Conservation (phyloP, 1,140 invertebrate species). For the Caenorhabditis brenneri region DNA sequence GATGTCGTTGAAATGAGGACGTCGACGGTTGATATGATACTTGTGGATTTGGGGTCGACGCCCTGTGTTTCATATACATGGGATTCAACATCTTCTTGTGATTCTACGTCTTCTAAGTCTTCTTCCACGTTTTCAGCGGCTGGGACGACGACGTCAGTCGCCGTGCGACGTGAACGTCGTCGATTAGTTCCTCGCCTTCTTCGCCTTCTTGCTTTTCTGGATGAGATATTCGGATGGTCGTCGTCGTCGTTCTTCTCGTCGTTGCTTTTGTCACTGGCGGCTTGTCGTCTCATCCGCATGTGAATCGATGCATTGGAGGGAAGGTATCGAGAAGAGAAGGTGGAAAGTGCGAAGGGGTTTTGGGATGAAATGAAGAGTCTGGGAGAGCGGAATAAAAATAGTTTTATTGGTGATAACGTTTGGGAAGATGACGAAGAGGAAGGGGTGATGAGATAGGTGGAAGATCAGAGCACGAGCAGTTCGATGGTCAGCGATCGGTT, state of each 20-base stretch:
- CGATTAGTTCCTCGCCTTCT: constrained; percentile 4
- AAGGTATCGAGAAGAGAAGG: neutral
- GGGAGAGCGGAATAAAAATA: constrained; percentile 27
- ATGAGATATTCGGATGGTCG: constrained; percentile 37
- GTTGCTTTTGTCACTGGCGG: constrained; percentile 1
- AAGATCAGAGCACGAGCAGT: neutral
- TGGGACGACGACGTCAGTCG: constrained; percentile 33
- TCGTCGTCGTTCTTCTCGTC: constrained; percentile 37
- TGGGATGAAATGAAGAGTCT: neutral
- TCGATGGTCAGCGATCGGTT: neutral
- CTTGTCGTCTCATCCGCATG: constrained; percentile 34
- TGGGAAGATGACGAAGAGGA: too few relatives aligned
- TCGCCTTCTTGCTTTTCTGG: constrained; percentile 25
- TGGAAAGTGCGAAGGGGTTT: constrained; percentile 10
- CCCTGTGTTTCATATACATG: constrained; percentile 31
- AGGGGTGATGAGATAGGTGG: neutral
- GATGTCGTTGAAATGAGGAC: constrained; percentile 25
- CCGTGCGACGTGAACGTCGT: constrained; percentile 40
- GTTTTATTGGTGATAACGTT: constrained; percentile 31
- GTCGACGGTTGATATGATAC: constrained; percentile 26
- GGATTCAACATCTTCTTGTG: constrained; percentile 18
- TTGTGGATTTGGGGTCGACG: constrained; percentile 28
- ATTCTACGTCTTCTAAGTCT: neutral
- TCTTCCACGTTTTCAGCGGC: constrained; percentile 29
- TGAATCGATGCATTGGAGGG: constrained; percentile 34